phyloP scores from a whole-genome alignment of 2,797 vertebrate species.

The Atherinosoma microstoma region DNA sequence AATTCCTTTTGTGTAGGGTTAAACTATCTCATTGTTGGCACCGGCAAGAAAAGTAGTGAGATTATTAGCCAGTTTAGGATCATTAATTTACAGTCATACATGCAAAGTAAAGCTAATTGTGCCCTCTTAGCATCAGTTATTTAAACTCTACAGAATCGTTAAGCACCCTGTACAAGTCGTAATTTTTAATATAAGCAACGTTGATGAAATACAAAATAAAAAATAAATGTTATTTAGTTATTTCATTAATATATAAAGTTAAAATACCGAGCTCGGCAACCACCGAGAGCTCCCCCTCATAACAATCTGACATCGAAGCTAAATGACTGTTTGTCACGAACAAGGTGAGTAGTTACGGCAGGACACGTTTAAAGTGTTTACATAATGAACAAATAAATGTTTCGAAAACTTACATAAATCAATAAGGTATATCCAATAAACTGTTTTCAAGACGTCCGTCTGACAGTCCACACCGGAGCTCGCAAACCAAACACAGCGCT shows the following conservation, averaged over 20 bases:
- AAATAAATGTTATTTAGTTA: not conserved
- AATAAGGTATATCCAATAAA: not conserved
- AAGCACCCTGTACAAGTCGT: not conserved
- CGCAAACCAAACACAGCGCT: slow-evolving; percentile 47
- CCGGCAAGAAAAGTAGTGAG: not conserved
- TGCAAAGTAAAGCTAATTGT: not conserved
- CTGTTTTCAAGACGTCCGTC: not conserved
- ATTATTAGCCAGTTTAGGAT: not conserved
- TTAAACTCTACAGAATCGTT: not conserved
- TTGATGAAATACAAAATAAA: not conserved
- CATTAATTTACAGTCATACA: not conserved
- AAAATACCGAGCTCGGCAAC: not conserved
- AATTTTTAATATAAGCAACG: not conserved
- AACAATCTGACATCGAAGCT: slow-evolving; percentile 12
- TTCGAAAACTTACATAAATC: slow-evolving; percentile 22
- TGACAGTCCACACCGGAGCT: not conserved
- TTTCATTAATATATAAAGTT: not conserved
- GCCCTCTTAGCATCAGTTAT: too few species aligned
- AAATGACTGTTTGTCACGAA: not conserved
- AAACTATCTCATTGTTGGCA: not conserved
- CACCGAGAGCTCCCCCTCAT: not conserved
- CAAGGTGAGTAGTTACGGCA: not conserved
- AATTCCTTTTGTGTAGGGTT: not conserved
- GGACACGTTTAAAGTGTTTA: not conserved
- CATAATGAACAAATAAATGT: not conserved